phyloP scores from a whole-genome alignment of 2,888 invertebrate species.

The Apodemia zela region DNA sequence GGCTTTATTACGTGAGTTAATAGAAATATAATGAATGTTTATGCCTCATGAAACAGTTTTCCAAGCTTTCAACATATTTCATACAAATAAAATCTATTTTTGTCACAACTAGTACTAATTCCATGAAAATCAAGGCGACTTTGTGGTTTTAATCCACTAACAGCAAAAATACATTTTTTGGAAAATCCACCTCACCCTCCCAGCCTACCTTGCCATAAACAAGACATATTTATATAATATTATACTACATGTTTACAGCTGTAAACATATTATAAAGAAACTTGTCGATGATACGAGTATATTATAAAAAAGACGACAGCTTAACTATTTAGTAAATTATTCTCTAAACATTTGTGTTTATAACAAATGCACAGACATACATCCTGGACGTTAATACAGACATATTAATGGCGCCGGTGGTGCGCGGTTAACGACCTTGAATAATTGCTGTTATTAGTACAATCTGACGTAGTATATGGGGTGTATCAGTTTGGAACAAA shows the following conservation, averaged over 20 bases:
- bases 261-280: too few relatives aligned
- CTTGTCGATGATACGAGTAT: too few relatives aligned
- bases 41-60: slow-evolving; percentile 9
- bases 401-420: slow-evolving; percentile 8
- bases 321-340: not conserved
- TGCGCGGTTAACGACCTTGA: not conserved
- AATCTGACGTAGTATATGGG: slow-evolving; percentile 11
- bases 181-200: too few relatives aligned
- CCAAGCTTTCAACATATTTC: not conserved
- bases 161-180: too few relatives aligned
- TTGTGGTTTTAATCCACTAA: too few relatives aligned
- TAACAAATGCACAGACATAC: slow-evolving; percentile 8
- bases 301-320: not conserved
- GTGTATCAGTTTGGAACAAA: not conserved
- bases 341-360: not conserved
- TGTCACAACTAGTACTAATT: too few relatives aligned
- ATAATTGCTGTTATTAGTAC: slow-evolving; percentile 12
- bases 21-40: slow-evolving; percentile 19
- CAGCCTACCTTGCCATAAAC: too few relatives aligned
- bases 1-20: slow-evolving; percentile 17
- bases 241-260: too few relatives aligned
- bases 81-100: not conserved
- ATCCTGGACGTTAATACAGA: slow-evolving; percentile 8
- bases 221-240: too few relatives aligned
- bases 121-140: too few relatives aligned